A percentile compares a stretch with the other conserved stretches of the same genome.
phyloP scores from a whole-genome alignment of 2,113 vertebrate genomes.

The Dendrocopos noguchii region DNA sequence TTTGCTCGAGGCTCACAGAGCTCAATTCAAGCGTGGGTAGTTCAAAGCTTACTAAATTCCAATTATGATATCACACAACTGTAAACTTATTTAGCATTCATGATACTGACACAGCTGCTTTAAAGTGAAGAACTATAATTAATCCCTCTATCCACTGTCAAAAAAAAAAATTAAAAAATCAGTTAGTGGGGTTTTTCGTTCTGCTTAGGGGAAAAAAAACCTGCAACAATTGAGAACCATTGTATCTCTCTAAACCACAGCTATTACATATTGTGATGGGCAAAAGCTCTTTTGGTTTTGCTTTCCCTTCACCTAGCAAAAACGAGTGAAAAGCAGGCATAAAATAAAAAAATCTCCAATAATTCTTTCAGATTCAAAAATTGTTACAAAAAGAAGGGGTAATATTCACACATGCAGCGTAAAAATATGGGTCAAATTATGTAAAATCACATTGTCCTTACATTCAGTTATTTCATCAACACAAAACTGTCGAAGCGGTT shows the following conservation, averaged over 20 bases:
- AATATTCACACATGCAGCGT: fast-evolving
- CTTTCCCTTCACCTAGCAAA: neutral
- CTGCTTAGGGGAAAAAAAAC: neutral
- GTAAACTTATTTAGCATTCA: constrained; percentile 35
- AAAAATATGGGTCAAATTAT: neutral
- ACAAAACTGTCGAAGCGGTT: neutral
- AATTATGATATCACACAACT: constrained; percentile 7
- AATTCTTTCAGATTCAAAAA: neutral
- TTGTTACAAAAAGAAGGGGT: fast-evolving
- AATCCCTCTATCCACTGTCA: neutral
- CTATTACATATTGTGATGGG: neutral
- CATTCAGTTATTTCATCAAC: neutral
- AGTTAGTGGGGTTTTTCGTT: neutral
- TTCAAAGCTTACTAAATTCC: constrained; percentile 40
- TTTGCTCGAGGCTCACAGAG: neutral
- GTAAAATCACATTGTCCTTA: neutral
- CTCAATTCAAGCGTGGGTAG: neutral
- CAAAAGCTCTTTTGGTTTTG: neutral
- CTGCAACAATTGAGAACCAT: neutral
- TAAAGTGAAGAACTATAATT: neutral
- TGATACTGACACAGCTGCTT: neutral
- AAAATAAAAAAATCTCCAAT: neutral
- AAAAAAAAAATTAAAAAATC: neutral
- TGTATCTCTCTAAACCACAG: neutral
- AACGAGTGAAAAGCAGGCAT: neutral